phyloP scores from a whole-genome alignment of 2,113 vertebrate genomes.

The Pantherophis guttatus region DNA sequence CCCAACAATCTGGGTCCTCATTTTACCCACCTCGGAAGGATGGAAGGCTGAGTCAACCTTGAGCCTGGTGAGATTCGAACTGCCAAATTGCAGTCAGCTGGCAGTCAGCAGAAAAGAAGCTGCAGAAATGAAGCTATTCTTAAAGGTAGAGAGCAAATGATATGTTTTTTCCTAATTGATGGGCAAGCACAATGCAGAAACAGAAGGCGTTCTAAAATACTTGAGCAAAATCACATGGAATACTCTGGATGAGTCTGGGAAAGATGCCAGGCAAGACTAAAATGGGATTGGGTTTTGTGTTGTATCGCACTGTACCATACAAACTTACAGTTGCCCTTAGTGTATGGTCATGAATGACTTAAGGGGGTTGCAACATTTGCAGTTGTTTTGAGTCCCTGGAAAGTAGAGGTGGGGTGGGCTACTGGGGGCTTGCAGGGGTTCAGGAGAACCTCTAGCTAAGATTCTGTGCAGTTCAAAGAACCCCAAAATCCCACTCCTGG shows the following conservation, averaged over 20 bases:
- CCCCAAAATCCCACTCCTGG: too few species aligned
- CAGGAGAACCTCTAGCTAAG: too few species aligned
- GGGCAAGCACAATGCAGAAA: neutral
- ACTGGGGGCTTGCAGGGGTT: too few species aligned
- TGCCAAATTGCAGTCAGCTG: too few species aligned
- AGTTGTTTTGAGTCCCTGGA: neutral
- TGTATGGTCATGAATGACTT: neutral
- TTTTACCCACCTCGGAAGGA: too few species aligned
- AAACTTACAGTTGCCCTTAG: neutral
- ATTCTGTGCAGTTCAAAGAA: too few species aligned
- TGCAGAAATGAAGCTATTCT: neutral
- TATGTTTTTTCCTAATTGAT: neutral
- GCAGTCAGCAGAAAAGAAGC: too few species aligned
- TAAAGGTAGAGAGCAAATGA: neutral
- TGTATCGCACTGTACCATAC: neutral
- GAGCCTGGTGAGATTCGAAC: too few species aligned
- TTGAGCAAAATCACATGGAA: slow-evolving; percentile 15
- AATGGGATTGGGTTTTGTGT: neutral
- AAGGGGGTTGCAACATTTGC: neutral
- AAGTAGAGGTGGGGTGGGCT: neutral
- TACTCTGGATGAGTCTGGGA: neutral
- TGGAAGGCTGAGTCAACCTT: too few species aligned
- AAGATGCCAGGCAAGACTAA: neutral
- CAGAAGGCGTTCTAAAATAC: neutral
- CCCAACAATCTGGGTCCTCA: too few species aligned